Evolutionary conservation across 2,113 vertebrate genomes (phyloP).

Genomic region (Gavia stellata): DNA sequence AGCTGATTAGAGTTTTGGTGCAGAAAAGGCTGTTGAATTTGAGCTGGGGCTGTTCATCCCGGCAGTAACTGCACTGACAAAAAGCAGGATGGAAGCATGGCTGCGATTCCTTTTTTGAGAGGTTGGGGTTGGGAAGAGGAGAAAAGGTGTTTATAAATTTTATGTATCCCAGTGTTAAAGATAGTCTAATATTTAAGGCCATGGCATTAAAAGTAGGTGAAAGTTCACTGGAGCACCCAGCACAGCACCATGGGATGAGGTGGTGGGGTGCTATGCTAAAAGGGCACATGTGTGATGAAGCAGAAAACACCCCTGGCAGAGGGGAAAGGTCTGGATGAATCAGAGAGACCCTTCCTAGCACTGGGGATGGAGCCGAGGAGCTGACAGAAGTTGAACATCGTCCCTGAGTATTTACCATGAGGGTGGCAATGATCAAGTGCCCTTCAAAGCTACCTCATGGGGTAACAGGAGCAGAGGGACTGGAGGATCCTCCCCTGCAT

Average conservation of each 20-base stretch:
- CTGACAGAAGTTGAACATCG: fast-evolving
- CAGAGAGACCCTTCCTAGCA: not conserved
- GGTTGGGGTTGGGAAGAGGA: not conserved
- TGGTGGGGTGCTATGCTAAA: not conserved
- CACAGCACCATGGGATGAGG: not conserved
- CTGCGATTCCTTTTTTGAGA: not conserved
- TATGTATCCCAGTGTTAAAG: not conserved
- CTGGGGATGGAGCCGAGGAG: not conserved
- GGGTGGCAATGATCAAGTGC: not conserved
- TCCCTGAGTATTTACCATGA: not conserved
- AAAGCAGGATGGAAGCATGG: not conserved
- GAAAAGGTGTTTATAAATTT: not conserved
- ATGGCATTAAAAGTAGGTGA: not conserved
- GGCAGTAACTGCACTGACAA: not conserved
- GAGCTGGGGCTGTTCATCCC: not conserved
- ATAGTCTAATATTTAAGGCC: not conserved
- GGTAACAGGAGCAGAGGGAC: not conserved
- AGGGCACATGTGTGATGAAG: not conserved
- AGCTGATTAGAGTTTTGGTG: not conserved
- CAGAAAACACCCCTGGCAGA: not conserved
- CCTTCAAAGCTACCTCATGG: not conserved
- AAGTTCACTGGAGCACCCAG: not conserved
- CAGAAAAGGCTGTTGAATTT: not conserved
- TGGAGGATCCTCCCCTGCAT: not conserved
- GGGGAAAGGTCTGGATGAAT: not conserved